Evolutionary conservation across 2,113 vertebrate species (phyloP).

Genomic region (Prochilodus magdalenae): DNA sequence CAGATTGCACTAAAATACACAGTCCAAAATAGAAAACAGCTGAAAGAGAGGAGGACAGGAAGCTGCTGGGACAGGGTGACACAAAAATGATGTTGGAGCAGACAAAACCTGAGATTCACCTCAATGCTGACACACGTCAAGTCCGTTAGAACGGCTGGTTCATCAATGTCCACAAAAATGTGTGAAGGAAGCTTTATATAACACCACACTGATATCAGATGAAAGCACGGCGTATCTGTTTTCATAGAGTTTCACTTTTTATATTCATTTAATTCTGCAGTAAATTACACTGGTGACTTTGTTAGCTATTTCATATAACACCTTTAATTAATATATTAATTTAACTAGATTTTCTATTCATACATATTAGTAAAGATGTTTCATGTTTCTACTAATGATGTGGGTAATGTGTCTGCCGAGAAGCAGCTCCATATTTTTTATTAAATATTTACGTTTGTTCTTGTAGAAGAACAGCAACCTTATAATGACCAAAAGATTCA

Average conservation of each 20-base stretch:
- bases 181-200: background rate
- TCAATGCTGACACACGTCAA: constrained; percentile 20
- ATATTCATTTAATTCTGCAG: too few relatives aligned
- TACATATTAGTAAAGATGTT: too few relatives aligned
- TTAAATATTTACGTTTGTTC: too few relatives aligned
- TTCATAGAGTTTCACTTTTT: background rate
- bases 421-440: too few relatives aligned
- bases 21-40: constrained; percentile 46
- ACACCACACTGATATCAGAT: background rate
- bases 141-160: constrained; percentile 1
- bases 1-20: constrained; percentile 35
- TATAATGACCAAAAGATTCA: too few relatives aligned
- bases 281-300: too few relatives aligned
- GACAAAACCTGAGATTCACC: constrained; percentile 18
- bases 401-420: too few relatives aligned
- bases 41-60: constrained; percentile 29
- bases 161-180: background rate
- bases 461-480: too few relatives aligned
- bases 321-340: too few relatives aligned
- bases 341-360: too few relatives aligned
- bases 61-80: constrained; percentile 5
- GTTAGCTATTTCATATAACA: too few relatives aligned
- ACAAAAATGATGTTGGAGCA: constrained; percentile 3
- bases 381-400: too few relatives aligned
- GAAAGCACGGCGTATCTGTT: background rate